Evolutionary conservation across 2,797 vertebrate genomes (phyloP).

Genomic region (Dromococcyx pavoninus): DNA sequence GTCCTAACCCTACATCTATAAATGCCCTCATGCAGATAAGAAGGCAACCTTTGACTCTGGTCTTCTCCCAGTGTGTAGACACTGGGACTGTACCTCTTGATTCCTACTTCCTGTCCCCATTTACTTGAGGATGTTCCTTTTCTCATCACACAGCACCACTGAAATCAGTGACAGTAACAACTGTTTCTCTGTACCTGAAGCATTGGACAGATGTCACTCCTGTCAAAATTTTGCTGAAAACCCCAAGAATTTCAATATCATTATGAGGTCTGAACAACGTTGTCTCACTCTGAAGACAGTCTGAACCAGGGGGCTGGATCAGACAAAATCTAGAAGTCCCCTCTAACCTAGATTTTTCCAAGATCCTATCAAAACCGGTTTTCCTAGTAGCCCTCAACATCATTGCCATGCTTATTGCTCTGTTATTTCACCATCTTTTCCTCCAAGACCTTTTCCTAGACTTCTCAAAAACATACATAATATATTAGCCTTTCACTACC

Average conservation of each 20-base stretch:
- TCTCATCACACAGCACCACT: not conserved
- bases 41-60: not conserved
- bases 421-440: not conserved
- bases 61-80: not conserved
- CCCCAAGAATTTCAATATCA: not conserved
- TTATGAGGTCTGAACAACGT: not conserved
- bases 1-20: not conserved
- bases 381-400: not conserved
- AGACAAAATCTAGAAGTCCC: not conserved
- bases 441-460: not conserved
- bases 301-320: not conserved
- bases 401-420: not conserved
- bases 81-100: not conserved
- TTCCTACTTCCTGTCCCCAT: not conserved
- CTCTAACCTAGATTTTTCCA: not conserved
- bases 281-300: not conserved
- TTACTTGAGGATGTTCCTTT: not conserved
- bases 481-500: not conserved
- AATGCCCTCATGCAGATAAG: accelerated
- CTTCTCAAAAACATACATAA: not conserved
- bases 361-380: not conserved
- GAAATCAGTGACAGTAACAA: not conserved
- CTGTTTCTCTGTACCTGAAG: not conserved
- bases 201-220: not conserved
- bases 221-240: not conserved